Evolutionary conservation across 2,797 vertebrate genomes (phyloP).

Genomic region (Iguana delicatissima): DNA sequence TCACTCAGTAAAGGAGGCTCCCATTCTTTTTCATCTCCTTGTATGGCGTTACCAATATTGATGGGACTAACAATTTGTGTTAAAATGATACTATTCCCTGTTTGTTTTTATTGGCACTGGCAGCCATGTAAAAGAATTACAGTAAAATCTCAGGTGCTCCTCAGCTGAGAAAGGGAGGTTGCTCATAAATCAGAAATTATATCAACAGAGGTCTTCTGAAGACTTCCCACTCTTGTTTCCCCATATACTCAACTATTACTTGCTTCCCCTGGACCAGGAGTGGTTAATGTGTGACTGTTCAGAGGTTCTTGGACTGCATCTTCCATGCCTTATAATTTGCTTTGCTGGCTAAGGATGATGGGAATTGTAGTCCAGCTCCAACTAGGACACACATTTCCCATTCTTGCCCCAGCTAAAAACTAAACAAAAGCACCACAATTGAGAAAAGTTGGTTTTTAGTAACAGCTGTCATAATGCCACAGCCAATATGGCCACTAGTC

Average conservation of each 20-base stretch:
- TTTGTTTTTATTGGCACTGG: background rate
- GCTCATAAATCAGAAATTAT: slow-evolving; percentile 36
- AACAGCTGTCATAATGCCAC: too few species aligned
- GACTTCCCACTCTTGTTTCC: background rate
- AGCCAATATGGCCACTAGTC: too few species aligned
- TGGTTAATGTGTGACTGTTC: background rate
- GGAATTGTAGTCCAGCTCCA: background rate
- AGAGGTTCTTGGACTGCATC: background rate
- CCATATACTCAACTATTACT: background rate
- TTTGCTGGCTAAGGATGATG: background rate
- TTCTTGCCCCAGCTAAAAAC: background rate
- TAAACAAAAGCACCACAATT: too few species aligned
- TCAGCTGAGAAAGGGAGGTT: slow-evolving; percentile 11
- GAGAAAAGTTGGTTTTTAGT: too few species aligned
- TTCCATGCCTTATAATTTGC: background rate
- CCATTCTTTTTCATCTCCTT: background rate
- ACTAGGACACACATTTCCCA: background rate
- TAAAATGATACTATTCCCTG: slow-evolving; percentile 6
- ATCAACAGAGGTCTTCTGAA: background rate
- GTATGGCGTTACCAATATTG: slow-evolving; percentile 16
- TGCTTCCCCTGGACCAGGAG: background rate
- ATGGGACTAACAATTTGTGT: background rate
- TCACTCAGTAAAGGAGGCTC: slow-evolving; percentile 34
- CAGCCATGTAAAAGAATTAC: background rate
- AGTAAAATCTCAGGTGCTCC: slow-evolving; percentile 29